A percentile compares a stretch with the other conserved stretches of the same genome.
Conservation (phyloP, 2,113 vertebrate genomes). For the Greenwoodochromis staneri region DNA sequence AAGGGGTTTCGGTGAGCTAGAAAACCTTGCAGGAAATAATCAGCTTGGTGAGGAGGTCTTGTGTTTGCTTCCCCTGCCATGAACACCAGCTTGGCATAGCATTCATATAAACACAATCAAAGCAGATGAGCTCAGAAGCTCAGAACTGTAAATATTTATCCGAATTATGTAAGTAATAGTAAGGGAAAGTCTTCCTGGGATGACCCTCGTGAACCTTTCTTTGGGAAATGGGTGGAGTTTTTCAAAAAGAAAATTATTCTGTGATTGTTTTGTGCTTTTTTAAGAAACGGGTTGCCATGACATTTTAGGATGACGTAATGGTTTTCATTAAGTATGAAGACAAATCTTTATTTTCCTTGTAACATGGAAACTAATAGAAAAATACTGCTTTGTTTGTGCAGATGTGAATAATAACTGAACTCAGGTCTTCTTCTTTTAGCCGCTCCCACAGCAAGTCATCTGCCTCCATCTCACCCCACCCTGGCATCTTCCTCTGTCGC, state of each 20-base stretch:
- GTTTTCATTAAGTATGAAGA: background rate
- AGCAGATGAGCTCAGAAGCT: slow-evolving; percentile 5
- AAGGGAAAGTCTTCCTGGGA: slow-evolving; percentile 12
- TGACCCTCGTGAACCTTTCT: background rate
- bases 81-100: background rate
- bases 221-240: background rate
- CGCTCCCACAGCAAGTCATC: background rate
- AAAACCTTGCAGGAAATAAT: background rate
- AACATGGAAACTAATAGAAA: background rate
- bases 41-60: background rate
- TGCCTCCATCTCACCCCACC: background rate
- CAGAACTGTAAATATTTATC: slow-evolving; percentile 48
- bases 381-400: background rate
- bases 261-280: background rate
- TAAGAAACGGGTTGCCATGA: background rate
- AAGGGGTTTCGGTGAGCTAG: background rate
- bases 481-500: background rate
- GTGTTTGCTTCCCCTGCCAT: background rate
- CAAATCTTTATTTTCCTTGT: background rate
- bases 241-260: background rate
- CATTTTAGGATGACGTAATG: background rate
- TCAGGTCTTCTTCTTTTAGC: background rate
- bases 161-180: slow-evolving; percentile 12
- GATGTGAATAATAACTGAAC: background rate
- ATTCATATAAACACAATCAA: slow-evolving; percentile 27